A percentile compares a stretch with the other conserved stretches of the same genome.
Evolutionary conservation across 2,888 invertebrate genomes (phyloP).

Genomic region (Noctua comes): DNA sequence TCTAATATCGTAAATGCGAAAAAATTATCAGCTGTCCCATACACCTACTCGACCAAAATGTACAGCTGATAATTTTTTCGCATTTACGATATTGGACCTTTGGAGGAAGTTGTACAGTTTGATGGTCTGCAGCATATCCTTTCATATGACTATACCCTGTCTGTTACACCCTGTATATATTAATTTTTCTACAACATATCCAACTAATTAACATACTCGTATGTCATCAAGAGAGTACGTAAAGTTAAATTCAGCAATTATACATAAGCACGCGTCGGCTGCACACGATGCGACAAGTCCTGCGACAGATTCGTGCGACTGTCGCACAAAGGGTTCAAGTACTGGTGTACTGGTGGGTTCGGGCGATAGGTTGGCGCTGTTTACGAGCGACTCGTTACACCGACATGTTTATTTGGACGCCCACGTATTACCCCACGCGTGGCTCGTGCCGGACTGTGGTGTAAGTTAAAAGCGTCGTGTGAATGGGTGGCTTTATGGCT

Average conservation of each 20-base stretch:
- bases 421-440: conserved; percentile 83
- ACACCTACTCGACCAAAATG: too few species aligned
- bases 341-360: conserved; percentile 50
- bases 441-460: conserved; percentile 81
- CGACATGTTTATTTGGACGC: conserved; percentile 86
- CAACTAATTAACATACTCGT: conserved; percentile 3
- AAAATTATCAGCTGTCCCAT: too few species aligned
- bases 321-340: conserved; percentile 56
- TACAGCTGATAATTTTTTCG: too few species aligned
- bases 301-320: conserved; percentile 45
- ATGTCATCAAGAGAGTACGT: conserved; percentile 20
- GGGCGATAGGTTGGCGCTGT: conserved; percentile 75
- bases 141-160: too few species aligned
- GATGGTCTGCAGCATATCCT: too few species aligned
- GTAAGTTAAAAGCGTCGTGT: conserved; percentile 46
- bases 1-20: too few species aligned
- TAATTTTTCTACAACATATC: conserved; percentile 25
- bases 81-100: too few species aligned
- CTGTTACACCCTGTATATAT: neutral
- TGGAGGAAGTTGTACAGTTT: too few species aligned
- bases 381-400: conserved; percentile 81
- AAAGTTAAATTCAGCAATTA: conserved; percentile 46
- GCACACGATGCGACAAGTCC: conserved; percentile 34
- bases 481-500: neutral
- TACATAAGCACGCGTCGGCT: conserved; percentile 33